Base-by-base conservation (phyloP, 1,140 invertebrate species). In the Lasioglossum albipes region DNA sequence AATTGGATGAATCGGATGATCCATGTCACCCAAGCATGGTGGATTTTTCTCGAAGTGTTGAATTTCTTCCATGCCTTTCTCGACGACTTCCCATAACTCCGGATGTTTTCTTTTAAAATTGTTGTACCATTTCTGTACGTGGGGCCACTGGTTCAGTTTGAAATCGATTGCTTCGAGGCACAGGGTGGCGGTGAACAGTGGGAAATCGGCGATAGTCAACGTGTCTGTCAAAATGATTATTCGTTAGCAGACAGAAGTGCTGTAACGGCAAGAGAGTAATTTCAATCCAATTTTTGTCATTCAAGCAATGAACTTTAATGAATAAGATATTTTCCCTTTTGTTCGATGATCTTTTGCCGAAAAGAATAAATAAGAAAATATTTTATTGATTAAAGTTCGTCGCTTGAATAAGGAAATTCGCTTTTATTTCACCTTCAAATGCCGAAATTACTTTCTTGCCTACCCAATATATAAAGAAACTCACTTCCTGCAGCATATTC, bases 131-230 rank as follows among this genome's bases (percentile, higher is more conserved):
- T 95, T 94, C 42, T 92, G 83, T 13, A 96, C 90, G 83, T 91
- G 89, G 61, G 67, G 93, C 94, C 89, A 94, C 41, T 75, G 94
- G 93, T 89, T 54, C 13, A 92, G 42, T 54, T 96, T 95, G 87
- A 96, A 96, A 61, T 94, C 90, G 27, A 96, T 96, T 0, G 95
- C 96, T 91, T 97, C 96, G 54, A 97, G 90, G 71, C 95, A 96
- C 93, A 96, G 94, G 0, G 95, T 96, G 6, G 95, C 94, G 22
- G 96, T 95, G 57, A 96, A 90, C 2, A 97, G 90, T 10, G 94
- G 95, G 84, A 97, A 96, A 89, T 97, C 96, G 6, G 96, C 96
- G 81, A 97, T 96, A 3, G 96, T 97, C 27, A 97, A 75, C 81
- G 95, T 91, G 86, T 96, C 95, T 89, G 90, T 92, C 45, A 83